phyloP scores from a whole-genome alignment of 2,113 vertebrate species.

The Ictidomys tridecemlineatus region DNA sequence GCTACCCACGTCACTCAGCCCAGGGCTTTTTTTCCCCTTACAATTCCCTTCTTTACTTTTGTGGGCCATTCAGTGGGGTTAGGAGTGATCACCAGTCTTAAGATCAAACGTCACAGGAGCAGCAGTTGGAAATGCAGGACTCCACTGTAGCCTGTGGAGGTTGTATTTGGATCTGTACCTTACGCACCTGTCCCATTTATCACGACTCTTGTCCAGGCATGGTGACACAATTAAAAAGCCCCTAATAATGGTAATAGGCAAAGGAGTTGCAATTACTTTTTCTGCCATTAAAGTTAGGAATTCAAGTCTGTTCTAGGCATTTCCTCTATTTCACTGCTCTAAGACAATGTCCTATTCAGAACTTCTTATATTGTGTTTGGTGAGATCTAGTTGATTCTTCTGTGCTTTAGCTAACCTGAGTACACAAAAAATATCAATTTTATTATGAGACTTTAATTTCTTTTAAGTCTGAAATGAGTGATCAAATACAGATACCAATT shows the following conservation, averaged over 20 bases:
- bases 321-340: background rate
- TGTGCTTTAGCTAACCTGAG: background rate
- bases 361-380: background rate
- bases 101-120: background rate
- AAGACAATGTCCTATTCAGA: background rate
- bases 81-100: background rate
- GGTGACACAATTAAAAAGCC: background rate
- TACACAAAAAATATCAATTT: background rate
- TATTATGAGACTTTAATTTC: background rate
- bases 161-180: no score
- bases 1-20: background rate
- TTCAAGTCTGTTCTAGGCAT: background rate
- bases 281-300: background rate
- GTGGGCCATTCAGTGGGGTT: background rate
- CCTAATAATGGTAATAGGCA: background rate
- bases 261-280: background rate
- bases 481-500: background rate
- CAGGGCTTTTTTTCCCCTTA: background rate
- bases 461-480: constrained; percentile 33
- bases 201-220: background rate
- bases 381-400: background rate
- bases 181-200: background rate
- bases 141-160: accelerated
- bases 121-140: background rate
- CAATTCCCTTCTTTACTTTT: background rate